Evolutionary conservation across 2,113 vertebrate genomes (phyloP), one percentile per base, ranked within the genome.

Genomic region (Alosa alosa): DNA sequence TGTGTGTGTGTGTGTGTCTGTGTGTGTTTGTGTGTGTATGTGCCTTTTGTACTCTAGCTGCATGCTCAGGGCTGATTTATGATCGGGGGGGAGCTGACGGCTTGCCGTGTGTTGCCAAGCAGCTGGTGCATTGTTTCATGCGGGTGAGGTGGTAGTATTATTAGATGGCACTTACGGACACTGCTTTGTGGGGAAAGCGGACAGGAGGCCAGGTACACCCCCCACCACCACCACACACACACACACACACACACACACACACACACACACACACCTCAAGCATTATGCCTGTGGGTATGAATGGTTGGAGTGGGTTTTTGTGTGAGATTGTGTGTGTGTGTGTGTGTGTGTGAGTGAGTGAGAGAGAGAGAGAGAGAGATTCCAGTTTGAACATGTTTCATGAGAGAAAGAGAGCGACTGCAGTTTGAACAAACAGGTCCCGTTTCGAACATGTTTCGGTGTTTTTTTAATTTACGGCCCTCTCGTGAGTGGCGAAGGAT

Each of bases 21-120:
- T 64, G 60, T 64, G 60, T 22, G 60, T 64, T 22, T 64, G 20
- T 64, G 60, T 64, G 20, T 64, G 20, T n/a, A 25, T 72, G 60
- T 72, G 64, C 13, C 6, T 25, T 6, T 72, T 72, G 64, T 2
- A 11, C n/a, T 72, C 25, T 36, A 10, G 64, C 64, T 72, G 64
- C 64, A 72, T 25, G 60, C 60, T 55, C 15, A 25, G 60, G 55
- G 64, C 64, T 36, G 64, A 72, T 72, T 72, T 72, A 72, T 72
- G 64, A 36, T 31, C 2, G 10, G 13, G 10, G 64, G 64, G 64
- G n/a, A 72, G 64, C 64, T 72, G 64, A 64, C 22, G 60, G 11
- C 64, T 72, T 72, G n/a, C 64, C 31, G 64, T 72, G 60, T 68
- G 60, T 68, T 72, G 64, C 64, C 64, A 72, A 72, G 64, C 64